Percentiles rank a stretch among this genome's conserved stretches.
phyloP scores from a whole-genome alignment of 2,797 vertebrate species.

The Lepilemur septentrionalis region DNA sequence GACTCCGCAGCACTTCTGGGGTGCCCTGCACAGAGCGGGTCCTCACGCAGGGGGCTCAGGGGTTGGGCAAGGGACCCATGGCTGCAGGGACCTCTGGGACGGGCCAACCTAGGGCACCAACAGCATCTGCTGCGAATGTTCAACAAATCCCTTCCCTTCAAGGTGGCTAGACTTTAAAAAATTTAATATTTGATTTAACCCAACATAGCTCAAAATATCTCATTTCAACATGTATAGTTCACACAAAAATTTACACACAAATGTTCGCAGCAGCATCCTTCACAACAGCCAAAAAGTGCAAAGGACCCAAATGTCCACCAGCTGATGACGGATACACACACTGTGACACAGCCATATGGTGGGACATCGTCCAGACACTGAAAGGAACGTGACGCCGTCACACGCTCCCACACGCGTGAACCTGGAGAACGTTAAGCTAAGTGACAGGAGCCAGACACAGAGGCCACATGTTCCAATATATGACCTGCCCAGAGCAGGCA shows the following conservation, averaged over 20 bases:
- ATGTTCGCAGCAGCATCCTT: too few relatives aligned
- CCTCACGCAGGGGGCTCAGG: too few relatives aligned
- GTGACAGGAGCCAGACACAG: neutral
- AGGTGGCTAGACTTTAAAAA: neutral
- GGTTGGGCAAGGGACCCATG: neutral
- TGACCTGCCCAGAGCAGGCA: neutral
- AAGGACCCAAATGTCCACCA: neutral
- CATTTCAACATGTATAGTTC: neutral
- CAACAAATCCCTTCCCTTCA: neutral
- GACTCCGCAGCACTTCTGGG: neutral
- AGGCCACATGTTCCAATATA: fast-evolving
- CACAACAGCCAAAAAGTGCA: neutral
- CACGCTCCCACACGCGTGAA: fast-evolving
- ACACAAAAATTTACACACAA: too few relatives aligned
- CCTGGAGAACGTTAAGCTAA: fast-evolving
- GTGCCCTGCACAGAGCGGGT: neutral
- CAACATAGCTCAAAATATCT: neutral
- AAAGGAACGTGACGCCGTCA: fast-evolving
- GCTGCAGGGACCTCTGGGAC: neutral
- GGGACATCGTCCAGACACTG: fast-evolving
- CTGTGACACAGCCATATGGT: fast-evolving
- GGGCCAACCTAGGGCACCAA: fast-evolving
- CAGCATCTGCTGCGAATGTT: neutral
- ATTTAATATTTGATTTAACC: neutral
- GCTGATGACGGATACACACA: fast-evolving